Evolutionary conservation across 2,888 invertebrate genomes (phyloP).

Genomic region (Suillia variegata): DNA sequence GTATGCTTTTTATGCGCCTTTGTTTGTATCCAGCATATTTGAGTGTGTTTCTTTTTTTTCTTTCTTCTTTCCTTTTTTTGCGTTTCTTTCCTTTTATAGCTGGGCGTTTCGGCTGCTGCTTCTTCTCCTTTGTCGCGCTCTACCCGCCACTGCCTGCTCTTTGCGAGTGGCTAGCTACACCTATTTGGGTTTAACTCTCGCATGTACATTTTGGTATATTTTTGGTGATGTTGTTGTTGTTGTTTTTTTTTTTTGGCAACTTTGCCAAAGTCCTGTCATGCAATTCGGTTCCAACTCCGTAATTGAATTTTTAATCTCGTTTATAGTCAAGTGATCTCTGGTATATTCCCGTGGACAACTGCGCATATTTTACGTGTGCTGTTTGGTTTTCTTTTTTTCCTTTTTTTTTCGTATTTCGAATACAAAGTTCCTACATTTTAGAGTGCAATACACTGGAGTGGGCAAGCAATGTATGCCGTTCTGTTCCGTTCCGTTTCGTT

Average conservation of each 20-base stretch:
- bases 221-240: no score
- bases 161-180: no score
- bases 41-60: slow-evolving; percentile 12
- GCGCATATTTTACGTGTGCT: slow-evolving; percentile 50
- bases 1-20: neutral
- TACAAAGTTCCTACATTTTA: no score
- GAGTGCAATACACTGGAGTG: no score
- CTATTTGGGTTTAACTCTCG: no score
- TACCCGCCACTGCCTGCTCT: slow-evolving; percentile 1
- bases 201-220: no score
- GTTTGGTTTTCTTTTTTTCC: slow-evolving; percentile 24
- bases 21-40: neutral
- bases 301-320: slow-evolving; percentile 62
- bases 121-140: slow-evolving; percentile 10
- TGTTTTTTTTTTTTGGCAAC: no score
- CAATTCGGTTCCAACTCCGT: slow-evolving; percentile 54
- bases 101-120: slow-evolving; percentile 11
- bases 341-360: slow-evolving; percentile 47
- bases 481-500: no score
- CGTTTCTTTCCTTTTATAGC: no score
- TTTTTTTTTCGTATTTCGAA: neutral
- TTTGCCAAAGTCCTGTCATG: slow-evolving; percentile 29
- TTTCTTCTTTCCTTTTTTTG: no score
- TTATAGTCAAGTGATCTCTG: slow-evolving; percentile 60
- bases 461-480: no score